Percentiles rank a stretch among this genome's conserved stretches.
These are phyloP conservation scores for Pseudomugil gertrudae DNA, from an alignment of 2,797 vertebrate genomes.

Conservation along the genomic window DNA sequence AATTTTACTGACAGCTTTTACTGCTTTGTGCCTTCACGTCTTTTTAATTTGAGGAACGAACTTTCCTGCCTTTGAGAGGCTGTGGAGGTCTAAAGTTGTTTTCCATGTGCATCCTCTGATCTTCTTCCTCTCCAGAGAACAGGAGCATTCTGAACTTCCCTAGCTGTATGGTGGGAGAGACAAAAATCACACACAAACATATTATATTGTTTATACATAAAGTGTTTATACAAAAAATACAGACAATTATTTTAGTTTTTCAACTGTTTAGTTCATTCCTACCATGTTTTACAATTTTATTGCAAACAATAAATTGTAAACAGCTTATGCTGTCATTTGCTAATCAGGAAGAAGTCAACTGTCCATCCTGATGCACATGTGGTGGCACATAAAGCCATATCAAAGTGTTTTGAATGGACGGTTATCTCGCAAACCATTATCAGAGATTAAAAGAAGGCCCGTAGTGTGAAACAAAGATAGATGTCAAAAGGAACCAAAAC, in stretches of 20 bases:
- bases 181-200: background rate
- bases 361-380: background rate
- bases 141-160: constrained; percentile 91
- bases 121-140: constrained; percentile 86
- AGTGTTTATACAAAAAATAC: no score
- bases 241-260: no score
- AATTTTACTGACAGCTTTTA: background rate
- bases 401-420: background rate
- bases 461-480: background rate
- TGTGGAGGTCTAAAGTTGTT: constrained; percentile 96
- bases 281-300: background rate
- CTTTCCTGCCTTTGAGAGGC: constrained; percentile 90
- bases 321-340: background rate
- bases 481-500: background rate
- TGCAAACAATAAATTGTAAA: background rate
- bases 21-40: constrained; percentile 10
- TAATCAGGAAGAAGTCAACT: background rate
- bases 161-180: constrained; percentile 79
- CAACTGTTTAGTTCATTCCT: background rate
- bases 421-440: background rate
- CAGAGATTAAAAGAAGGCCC: background rate
- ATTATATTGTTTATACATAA: no score
- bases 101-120: constrained; percentile 90
- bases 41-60: constrained; percentile 87
- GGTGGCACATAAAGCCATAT: background rate